A percentile compares a stretch with the other conserved stretches of the same genome.
phyloP scores from a whole-genome alignment of 2,888 invertebrate genomes.

The Melieria crassipennis region DNA sequence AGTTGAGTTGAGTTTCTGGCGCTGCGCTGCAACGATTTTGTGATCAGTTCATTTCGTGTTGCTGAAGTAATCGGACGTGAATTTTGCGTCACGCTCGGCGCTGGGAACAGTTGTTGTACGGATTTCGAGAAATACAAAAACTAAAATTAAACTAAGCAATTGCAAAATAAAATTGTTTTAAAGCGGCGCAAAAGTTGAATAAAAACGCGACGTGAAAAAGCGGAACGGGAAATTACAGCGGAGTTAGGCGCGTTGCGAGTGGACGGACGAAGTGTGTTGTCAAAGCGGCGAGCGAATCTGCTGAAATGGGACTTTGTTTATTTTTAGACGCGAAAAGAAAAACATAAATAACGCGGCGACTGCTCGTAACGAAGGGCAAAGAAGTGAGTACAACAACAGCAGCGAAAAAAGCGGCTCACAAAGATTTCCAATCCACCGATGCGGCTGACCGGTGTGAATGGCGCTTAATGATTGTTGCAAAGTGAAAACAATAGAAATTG shows the following conservation, averaged over 20 bases:
- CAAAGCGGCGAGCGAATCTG: conserved; percentile 22
- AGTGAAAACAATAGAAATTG: no score
- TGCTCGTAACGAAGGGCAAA: conserved; percentile 18
- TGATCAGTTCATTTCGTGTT: conserved; percentile 13
- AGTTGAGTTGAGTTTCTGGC: conserved; percentile 19
- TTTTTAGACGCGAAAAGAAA: conserved; percentile 23
- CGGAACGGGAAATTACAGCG: no score
- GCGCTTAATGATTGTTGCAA: no score
- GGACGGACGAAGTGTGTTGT: not conserved
- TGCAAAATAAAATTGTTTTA: no score
- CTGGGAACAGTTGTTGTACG: no score
- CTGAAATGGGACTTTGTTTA: conserved; percentile 18
- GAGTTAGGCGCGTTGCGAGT: no score
- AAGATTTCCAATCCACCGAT: no score
- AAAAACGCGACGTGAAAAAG: no score
- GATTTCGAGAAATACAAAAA: no score
- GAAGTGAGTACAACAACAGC: conserved; percentile 14
- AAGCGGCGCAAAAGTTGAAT: no score
- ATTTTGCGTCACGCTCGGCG: not conserved
- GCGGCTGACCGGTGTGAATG: no score
- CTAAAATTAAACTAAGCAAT: no score
- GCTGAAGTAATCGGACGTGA: conserved; percentile 4
- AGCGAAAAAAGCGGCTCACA: not conserved
- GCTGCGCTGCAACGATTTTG: conserved; percentile 21
- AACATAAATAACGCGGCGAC: not conserved